Percentiles rank a stretch among this genome's conserved stretches.
Evolutionary conservation across 2,797 vertebrate species (phyloP).

Genomic region (Cryptoblepharus egeriae): DNA sequence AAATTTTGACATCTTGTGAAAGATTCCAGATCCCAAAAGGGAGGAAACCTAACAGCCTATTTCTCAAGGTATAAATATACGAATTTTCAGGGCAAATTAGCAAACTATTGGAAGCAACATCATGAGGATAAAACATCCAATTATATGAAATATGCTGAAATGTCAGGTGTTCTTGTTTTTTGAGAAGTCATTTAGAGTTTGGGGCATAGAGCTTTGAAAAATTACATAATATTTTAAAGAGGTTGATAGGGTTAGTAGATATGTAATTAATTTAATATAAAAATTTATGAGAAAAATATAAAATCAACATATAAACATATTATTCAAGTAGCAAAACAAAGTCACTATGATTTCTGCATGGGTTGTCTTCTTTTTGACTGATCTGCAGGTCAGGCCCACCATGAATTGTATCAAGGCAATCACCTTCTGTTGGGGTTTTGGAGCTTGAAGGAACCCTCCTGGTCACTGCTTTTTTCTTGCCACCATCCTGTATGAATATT

Average conservation of each 20-base stretch:
- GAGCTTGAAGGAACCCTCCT: not conserved
- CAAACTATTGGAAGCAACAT: conserved; percentile 38
- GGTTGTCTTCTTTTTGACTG: not conserved
- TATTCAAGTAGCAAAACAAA: not conserved
- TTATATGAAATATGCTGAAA: conserved; percentile 24
- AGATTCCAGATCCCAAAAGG: not conserved
- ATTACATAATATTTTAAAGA: not conserved
- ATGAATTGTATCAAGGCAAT: not conserved
- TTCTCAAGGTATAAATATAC: not conserved
- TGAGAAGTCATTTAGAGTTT: conserved; percentile 18
- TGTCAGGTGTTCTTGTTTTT: not conserved
- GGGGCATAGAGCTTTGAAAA: not conserved
- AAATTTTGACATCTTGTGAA: conserved; percentile 24
- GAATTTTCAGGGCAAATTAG: conserved; percentile 23
- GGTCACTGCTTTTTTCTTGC: not conserved
- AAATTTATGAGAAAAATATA: not conserved
- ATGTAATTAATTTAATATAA: not conserved
- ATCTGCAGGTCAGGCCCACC: not conserved
- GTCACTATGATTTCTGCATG: not conserved
- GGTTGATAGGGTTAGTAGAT: conserved; percentile 24
- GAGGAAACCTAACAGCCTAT: conserved; percentile 18
- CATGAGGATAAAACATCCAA: conserved; percentile 39
- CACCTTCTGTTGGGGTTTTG: not conserved
- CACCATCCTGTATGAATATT: not conserved
- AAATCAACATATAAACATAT: not conserved